A percentile compares a stretch with the other conserved stretches of the same genome.
phyloP scores from a whole-genome alignment of 2,113 vertebrate species.

The Vidua macroura region DNA sequence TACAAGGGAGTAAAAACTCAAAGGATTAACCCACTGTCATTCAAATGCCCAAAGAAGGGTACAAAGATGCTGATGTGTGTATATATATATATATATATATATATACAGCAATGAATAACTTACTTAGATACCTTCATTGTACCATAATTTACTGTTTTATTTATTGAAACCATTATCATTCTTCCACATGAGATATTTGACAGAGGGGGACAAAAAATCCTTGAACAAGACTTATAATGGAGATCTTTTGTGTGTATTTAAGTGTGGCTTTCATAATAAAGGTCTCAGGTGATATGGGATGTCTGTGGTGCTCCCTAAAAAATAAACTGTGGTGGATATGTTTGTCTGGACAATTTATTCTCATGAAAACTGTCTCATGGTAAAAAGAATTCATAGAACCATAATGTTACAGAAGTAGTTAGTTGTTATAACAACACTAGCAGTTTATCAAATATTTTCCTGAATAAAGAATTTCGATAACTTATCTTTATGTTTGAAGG shows the following conservation, averaged over 20 bases:
- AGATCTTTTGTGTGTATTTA: constrained; percentile 3
- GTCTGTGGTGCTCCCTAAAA: background rate
- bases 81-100: background rate
- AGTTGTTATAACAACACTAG: background rate
- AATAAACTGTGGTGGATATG: background rate
- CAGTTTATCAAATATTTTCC: background rate
- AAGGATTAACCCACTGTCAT: background rate
- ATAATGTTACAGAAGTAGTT: background rate
- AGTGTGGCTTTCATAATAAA: constrained; percentile 18
- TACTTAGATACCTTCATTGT: background rate
- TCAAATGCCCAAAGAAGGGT: constrained; percentile 6
- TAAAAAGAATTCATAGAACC: background rate
- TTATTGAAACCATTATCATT: constrained; percentile 61
- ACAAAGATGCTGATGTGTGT: background rate
- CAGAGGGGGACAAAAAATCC: background rate
- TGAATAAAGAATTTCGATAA: background rate
- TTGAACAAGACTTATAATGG: background rate
- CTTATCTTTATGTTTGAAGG: background rate
- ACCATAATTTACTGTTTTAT: constrained; percentile 48
- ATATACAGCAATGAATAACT: background rate
- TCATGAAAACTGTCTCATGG: background rate
- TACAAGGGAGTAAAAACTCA: background rate
- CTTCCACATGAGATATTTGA: background rate
- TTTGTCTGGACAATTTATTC: background rate
- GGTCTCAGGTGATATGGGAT: background rate